These are phyloP conservation scores for Guaruba guarouba DNA, from an alignment of 2,113 vertebrate genomes.

Conservation along the genomic window DNA sequence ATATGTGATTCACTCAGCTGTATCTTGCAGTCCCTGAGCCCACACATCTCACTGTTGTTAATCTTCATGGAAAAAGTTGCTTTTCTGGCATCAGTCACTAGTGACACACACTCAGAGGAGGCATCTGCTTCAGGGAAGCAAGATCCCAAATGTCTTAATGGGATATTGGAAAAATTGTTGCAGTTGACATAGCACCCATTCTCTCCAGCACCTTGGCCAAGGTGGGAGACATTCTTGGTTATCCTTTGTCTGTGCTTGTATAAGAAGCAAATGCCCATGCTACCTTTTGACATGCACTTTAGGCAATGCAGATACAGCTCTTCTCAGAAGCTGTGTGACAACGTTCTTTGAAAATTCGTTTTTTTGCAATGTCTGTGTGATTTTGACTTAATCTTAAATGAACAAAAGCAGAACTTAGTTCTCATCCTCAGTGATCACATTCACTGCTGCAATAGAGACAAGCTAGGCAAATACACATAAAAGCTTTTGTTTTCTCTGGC, in stretches of 20 bases:
- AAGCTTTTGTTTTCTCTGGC: not conserved
- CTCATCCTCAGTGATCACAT: not conserved
- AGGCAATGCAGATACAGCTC: not conserved
- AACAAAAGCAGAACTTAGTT: not conserved
- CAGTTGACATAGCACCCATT: accelerated
- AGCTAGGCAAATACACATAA: not conserved
- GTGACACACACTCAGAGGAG: not conserved
- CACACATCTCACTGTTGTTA: not conserved
- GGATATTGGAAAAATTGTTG: not conserved
- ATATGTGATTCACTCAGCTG: not conserved
- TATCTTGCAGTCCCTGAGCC: not conserved
- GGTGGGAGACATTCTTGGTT: not conserved
- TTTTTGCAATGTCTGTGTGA: not conserved
- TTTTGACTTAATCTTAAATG: not conserved
- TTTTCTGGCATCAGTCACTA: not conserved
- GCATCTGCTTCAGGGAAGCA: not conserved
- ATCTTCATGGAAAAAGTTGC: not conserved
- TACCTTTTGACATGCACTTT: not conserved
- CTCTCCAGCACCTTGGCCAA: not conserved
- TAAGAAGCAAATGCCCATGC: not conserved
- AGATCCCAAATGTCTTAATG: not conserved
- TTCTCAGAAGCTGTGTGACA: not conserved
- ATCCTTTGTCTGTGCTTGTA: not conserved
- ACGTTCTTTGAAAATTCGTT: not conserved
- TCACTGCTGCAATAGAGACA: not conserved